These are phyloP conservation scores for Bombus cullumanus DNA, from an alignment of 1,140 invertebrate species.

Conservation along the genomic window DNA sequence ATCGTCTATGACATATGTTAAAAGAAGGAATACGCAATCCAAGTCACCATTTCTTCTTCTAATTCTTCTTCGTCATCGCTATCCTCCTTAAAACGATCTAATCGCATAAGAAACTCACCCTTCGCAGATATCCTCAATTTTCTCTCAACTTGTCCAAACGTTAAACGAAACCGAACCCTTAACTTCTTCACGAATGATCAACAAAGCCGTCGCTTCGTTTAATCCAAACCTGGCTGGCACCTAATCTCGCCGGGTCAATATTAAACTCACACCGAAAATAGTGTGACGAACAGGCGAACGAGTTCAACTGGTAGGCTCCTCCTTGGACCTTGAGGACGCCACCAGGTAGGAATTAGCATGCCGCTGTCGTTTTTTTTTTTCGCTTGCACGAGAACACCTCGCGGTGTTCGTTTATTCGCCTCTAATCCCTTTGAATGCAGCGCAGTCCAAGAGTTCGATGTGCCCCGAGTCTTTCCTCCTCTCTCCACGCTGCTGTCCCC, in stretches of 20 bases:
- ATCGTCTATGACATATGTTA: no score
- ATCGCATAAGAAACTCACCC: no score
- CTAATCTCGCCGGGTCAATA: neutral
- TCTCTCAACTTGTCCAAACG: no score
- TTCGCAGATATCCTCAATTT: no score
- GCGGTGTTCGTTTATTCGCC: slow-evolving; percentile 73
- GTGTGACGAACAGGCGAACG: slow-evolving; percentile 11
- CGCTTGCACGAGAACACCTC: slow-evolving; percentile 38
- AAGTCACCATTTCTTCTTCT: no score
- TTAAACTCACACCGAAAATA: neutral
- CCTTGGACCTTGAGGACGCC: slow-evolving; percentile 45
- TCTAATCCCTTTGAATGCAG: slow-evolving; percentile 76
- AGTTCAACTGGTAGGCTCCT: slow-evolving; percentile 36
- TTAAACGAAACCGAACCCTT: no score
- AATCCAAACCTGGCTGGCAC: neutral
- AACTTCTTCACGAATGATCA: neutral
- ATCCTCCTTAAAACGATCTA: no score
- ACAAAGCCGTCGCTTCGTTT: neutral
- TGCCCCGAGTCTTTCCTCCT: slow-evolving; percentile 57
- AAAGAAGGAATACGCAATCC: no score
- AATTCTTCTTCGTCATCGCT: no score
- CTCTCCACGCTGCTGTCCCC: neutral
- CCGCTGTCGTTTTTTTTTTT: slow-evolving; percentile 68
- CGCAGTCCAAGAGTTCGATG: slow-evolving; percentile 68
- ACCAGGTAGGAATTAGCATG: slow-evolving; percentile 78